Evolutionary conservation across 2,888 invertebrate genomes (phyloP), one percentile per base, ranked within the genome.

Genomic region (Cephus pulcher): DNA sequence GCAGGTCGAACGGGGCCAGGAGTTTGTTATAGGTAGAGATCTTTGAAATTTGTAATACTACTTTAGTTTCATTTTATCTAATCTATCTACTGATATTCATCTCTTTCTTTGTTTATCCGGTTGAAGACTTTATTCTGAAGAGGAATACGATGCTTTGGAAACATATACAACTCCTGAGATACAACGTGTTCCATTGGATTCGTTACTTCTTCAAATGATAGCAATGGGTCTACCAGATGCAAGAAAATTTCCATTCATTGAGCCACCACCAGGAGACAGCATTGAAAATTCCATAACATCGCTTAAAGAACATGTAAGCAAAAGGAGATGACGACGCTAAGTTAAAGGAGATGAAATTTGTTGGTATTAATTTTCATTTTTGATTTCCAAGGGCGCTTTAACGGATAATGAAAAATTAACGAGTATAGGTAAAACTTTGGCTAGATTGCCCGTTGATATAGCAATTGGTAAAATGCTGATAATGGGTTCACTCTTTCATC

Each of bases 1-100:
- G 98, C 98, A 75, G 99, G 99, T 1, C 94, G 99, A 89, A 98
- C 97, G 34, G 96, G 99, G 4, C 99, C 99, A 0, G 99, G 99
- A 3, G 96, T 97, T 4, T 99, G 99, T 90, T 99, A 95, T 91
- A 89, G 91, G 91, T 90, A 81, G 11, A 34, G 30, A 30, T 74
- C 34, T 70, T 12, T 0, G 0, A 71, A 33, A 40, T 40, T 56
- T 23, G 71, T 34, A 73, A 75, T 30, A 12, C 11, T 11, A 69
- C 40, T 73, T 69, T 15, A 71, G 35, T 76, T 73, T 68, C 32
- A 73, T 40, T 69, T 56, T 69, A 30, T 70, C 33, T 76, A 35
- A 32, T 68, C 37, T 34, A 68, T 12, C 32, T 32, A 69, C 75
- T 76, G 33, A 4, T 79, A 15, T 34, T 37, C 4, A 34, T 11